A percentile compares a stretch with the other conserved stretches of the same genome.
Evolutionary conservation across 2,888 invertebrate genomes (phyloP).

Genomic region (Gymnosoma rotundatum): DNA sequence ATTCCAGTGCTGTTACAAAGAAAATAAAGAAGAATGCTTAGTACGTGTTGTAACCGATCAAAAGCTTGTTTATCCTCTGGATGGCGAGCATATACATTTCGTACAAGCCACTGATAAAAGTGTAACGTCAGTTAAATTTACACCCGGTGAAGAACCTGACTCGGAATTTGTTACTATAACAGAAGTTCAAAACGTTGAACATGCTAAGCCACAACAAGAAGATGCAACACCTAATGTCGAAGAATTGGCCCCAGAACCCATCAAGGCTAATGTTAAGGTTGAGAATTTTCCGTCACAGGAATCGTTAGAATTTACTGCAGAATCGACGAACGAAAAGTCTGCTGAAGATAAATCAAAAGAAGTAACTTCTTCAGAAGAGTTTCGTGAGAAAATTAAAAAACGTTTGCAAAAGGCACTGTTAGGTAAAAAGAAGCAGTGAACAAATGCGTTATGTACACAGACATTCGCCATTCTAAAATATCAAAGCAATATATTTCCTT

Average conservation of each 20-base stretch:
- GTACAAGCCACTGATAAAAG: constrained; percentile 80
- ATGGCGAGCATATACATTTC: constrained; percentile 80
- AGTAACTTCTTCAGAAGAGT: constrained; percentile 74
- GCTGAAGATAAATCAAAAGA: constrained; percentile 41
- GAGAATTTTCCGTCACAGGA: constrained; percentile 45
- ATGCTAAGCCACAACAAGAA: constrained; percentile 46
- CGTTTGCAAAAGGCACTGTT: constrained; percentile 79
- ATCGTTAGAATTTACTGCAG: constrained; percentile 26
- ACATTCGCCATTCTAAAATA: too few relatives aligned
- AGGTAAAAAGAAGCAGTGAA: constrained; percentile 76
- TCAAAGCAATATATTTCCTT: too few relatives aligned
- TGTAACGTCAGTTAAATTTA: constrained; percentile 78
- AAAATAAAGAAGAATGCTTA: constrained; percentile 79
- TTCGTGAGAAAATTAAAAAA: constrained; percentile 80
- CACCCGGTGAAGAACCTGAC: constrained; percentile 72
- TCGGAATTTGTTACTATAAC: constrained; percentile 36
- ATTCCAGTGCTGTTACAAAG: constrained; percentile 80
- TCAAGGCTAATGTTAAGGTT: constrained; percentile 36
- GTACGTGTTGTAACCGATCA: constrained; percentile 79
- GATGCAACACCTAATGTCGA: constrained; percentile 49
- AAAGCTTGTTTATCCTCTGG: constrained; percentile 78
- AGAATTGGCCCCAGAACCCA: constrained; percentile 36
- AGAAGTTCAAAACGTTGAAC: constrained; percentile 62
- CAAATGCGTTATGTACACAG: too few relatives aligned
- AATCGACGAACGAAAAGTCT: constrained; percentile 6